Percentiles rank a stretch among this genome's conserved stretches.
Evolutionary conservation across 2,797 vertebrate genomes (phyloP).

Genomic region (Peromyscus eremicus): DNA sequence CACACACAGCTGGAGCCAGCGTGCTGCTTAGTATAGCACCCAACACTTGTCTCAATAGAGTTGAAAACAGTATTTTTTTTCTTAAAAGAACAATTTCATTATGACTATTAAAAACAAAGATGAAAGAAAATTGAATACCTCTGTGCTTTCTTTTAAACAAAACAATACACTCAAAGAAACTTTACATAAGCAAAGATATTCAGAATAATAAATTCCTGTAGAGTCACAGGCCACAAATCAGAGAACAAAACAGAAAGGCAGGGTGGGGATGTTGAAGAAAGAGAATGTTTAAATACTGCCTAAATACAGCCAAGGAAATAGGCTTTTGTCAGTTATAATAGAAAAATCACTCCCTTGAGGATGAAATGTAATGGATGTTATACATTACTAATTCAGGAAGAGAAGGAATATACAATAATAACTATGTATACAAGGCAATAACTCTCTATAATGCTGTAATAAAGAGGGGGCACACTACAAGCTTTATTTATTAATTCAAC

Average conservation of each 20-base stretch:
- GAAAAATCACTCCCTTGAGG: background rate
- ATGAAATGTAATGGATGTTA: background rate
- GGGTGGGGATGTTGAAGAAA: background rate
- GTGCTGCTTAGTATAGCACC: background rate
- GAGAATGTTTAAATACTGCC: background rate
- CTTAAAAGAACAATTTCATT: background rate
- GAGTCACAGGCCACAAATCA: background rate
- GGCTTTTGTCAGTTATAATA: constrained; percentile 5
- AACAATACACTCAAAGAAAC: background rate
- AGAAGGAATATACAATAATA: background rate
- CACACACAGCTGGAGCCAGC: background rate
- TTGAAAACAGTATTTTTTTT: background rate
- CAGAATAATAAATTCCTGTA: background rate
- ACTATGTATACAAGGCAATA: no score
- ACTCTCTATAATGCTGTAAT: background rate
- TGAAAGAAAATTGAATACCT: background rate
- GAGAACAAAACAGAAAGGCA: background rate
- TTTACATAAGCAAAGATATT: background rate
- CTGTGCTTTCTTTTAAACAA: background rate
- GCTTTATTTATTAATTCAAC: background rate
- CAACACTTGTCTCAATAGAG: background rate
- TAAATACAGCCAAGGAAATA: background rate
- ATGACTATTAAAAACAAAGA: background rate
- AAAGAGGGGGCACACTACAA: background rate
- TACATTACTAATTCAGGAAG: background rate